Percentiles rank a stretch among this genome's conserved stretches.
Evolutionary conservation across 2,888 invertebrate genomes (phyloP).

Genomic region (Rugalucina vietnamica): DNA sequence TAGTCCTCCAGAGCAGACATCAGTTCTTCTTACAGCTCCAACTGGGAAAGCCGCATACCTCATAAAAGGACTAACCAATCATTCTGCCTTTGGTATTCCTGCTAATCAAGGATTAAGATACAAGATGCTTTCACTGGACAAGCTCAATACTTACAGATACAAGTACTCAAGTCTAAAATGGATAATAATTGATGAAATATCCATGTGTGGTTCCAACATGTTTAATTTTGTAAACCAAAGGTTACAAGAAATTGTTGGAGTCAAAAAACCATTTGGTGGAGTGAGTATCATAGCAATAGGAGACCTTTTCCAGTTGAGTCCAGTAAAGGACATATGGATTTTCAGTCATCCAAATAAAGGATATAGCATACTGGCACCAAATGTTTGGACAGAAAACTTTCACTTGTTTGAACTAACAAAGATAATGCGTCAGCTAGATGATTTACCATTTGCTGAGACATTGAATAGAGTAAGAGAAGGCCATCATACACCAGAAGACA

Average conservation of each 20-base stretch:
- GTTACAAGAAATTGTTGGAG: neutral
- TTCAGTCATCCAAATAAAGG: neutral
- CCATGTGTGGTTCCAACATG: conserved; percentile 4
- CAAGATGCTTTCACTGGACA: neutral
- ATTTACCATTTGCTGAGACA: neutral
- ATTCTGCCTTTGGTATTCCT: neutral
- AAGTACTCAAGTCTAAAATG: neutral
- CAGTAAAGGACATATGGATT: neutral
- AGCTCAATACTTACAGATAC: neutral
- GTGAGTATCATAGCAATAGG: conserved; percentile 12
- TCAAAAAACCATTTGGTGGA: conserved; percentile 9
- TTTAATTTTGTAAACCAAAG: conserved; percentile 1
- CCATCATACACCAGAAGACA: neutral
- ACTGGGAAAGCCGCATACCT: neutral
- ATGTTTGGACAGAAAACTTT: conserved; percentile 16
- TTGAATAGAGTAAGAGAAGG: neutral
- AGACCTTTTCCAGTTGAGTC: conserved; percentile 18
- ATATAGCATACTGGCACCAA: conserved; percentile 1
- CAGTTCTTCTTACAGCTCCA: neutral
- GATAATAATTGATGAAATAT: conserved; percentile 12
- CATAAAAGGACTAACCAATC: neutral
- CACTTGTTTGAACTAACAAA: conserved; percentile 17
- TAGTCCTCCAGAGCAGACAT: neutral
- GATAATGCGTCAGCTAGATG: conserved; percentile 14
- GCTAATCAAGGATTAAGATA: neutral